A percentile compares a stretch with the other conserved stretches of the same genome.
Conservation (phyloP, 2,888 invertebrate genomes). For the Cataglyphis cursor region DNA sequence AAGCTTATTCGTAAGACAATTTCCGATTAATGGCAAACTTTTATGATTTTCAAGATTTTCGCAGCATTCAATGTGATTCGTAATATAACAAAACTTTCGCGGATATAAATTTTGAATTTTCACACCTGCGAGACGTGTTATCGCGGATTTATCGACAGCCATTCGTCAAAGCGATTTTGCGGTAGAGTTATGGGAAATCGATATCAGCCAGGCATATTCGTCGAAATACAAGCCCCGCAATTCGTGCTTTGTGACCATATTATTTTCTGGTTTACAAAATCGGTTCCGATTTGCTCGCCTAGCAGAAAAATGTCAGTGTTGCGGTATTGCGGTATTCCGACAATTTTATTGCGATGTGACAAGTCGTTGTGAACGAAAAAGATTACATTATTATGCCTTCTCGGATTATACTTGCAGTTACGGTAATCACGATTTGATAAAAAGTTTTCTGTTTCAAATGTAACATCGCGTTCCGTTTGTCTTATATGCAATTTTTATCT, state of each 20-base stretch:
- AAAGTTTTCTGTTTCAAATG: not conserved
- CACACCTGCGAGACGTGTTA: conserved; percentile 16
- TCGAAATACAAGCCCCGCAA: conserved; percentile 12
- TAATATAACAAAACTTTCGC: not conserved
- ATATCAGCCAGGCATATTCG: conserved; percentile 18
- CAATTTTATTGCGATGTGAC: not conserved
- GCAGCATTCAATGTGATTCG: not conserved
- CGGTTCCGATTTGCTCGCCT: conserved; percentile 8
- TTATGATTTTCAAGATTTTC: not conserved
- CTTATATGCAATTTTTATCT: not conserved
- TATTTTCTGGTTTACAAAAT: conserved; percentile 26
- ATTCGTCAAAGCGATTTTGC: conserved; percentile 54
- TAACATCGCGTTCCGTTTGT: not conserved
- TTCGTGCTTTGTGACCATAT: conserved; percentile 29
- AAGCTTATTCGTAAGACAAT: not conserved
- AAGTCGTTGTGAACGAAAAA: not conserved
- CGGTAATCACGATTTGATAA: not conserved
- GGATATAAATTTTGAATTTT: conserved; percentile 24
- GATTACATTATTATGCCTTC: not conserved
- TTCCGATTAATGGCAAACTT: not conserved
- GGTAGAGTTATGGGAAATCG: conserved; percentile 44
- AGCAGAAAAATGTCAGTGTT: not conserved
- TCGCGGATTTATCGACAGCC: conserved; percentile 24
- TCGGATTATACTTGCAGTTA: conserved; percentile 13
- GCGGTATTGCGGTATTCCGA: not conserved